These are phyloP conservation scores for Hexactinellida sp. DNA, from an alignment of 37 sponge, comb jelly and placozoan genomes.

Conservation along the genomic window DNA sequence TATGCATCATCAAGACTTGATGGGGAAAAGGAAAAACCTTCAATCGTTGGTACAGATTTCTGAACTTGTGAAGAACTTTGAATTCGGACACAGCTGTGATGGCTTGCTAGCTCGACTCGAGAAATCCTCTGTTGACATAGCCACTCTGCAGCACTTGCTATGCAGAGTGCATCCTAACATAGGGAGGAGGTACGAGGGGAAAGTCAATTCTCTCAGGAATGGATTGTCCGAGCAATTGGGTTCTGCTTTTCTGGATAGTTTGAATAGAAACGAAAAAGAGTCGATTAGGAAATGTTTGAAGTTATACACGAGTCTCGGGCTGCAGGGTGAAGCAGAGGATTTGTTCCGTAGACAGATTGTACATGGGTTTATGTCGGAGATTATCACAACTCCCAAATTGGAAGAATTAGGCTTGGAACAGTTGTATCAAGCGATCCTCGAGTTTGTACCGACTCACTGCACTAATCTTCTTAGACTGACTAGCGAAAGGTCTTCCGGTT, in stretches of 20 bases:
- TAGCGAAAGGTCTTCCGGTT: neutral
- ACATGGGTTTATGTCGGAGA: constrained; percentile 53
- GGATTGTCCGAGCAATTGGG: constrained; percentile 25
- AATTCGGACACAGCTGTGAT: neutral
- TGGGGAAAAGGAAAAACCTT: neutral
- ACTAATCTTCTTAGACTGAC: constrained; percentile 26
- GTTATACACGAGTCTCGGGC: constrained; percentile 57
- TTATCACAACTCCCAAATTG: neutral
- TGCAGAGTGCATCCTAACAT: neutral
- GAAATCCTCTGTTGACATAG: neutral
- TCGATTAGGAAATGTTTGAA: constrained; percentile 49
- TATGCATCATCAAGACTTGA: neutral
- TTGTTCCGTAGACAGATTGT: constrained; percentile 49
- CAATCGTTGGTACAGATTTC: neutral
- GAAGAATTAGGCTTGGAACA: constrained; percentile 37
- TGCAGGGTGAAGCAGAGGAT: constrained; percentile 44
- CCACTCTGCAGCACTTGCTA: neutral
- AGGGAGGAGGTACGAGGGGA: neutral
- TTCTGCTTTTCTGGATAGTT: constrained; percentile 27
- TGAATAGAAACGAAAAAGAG: constrained; percentile 31
- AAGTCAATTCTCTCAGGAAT: neutral
- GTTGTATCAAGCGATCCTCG: constrained; percentile 49
- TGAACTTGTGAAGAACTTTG: constrained; percentile 5
- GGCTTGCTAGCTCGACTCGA: neutral
- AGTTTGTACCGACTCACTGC: constrained; percentile 43